These are phyloP conservation scores for Eulacestoma nigropectus DNA, from an alignment of 2,113 vertebrate species.

Conservation along the genomic window DNA sequence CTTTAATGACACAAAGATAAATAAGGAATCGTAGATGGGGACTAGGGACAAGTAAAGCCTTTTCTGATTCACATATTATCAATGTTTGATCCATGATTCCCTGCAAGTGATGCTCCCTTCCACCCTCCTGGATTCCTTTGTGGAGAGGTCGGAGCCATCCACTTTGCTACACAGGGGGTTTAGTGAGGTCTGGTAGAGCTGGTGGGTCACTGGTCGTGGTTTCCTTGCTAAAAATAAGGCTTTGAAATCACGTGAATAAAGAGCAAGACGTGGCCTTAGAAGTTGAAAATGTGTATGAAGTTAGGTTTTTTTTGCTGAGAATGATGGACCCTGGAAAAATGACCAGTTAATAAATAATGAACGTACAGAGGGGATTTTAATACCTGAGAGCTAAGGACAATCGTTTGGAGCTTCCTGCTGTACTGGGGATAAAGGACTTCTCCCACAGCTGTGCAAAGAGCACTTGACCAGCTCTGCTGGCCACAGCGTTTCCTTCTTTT, in stretches of 20 bases:
- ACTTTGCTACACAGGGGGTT: neutral
- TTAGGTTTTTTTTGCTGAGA: neutral
- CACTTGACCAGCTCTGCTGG: neutral
- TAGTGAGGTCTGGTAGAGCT: neutral
- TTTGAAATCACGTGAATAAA: neutral
- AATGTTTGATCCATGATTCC: neutral
- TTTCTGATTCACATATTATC: neutral
- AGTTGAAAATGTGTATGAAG: neutral
- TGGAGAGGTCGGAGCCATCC: neutral
- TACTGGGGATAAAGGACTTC: neutral
- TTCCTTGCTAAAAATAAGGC: neutral
- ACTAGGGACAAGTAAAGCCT: neutral
- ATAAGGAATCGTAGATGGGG: neutral
- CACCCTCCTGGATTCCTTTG: neutral
- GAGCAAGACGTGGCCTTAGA: neutral
- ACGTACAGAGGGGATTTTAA: neutral
- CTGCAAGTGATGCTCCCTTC: neutral
- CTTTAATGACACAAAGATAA: neutral
- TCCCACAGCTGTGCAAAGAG: neutral
- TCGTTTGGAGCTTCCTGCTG: neutral
- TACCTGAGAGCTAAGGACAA: neutral
- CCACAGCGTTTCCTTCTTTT: neutral
- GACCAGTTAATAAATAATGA: neutral
- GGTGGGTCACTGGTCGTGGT: neutral
- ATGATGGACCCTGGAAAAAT: neutral